These are phyloP conservation scores for Lepilemur ruficaudatus DNA, from an alignment of 2,797 vertebrate species.

Conservation along the genomic window DNA sequence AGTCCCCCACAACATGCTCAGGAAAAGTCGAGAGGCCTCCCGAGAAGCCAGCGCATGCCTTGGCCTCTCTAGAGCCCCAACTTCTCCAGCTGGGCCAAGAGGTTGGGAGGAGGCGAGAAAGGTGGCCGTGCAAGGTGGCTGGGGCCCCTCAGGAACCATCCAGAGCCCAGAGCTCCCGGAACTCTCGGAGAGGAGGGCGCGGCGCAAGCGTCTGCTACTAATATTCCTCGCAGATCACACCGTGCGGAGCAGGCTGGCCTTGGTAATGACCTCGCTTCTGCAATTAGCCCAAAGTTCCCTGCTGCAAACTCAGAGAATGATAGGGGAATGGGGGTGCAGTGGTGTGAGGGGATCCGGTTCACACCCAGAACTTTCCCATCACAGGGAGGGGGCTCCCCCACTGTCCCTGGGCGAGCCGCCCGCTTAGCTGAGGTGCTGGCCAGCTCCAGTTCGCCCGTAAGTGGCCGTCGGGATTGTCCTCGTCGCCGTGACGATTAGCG, in stretches of 20 bases:
- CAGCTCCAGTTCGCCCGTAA: not conserved
- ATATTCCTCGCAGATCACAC: fast-evolving
- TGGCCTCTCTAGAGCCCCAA: not conserved
- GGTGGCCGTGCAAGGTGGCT: fast-evolving
- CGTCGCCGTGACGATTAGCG: fast-evolving
- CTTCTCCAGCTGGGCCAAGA: not conserved
- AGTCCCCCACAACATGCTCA: fast-evolving
- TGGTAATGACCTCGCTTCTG: not conserved
- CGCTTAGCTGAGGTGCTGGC: fast-evolving
- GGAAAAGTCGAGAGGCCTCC: fast-evolving
- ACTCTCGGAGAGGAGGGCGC: fast-evolving
- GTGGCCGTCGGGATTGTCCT: too few species aligned
- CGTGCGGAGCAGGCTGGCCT: fast-evolving
- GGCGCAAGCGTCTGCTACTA: fast-evolving
- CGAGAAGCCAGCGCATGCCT: fast-evolving
- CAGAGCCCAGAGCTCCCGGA: not conserved
- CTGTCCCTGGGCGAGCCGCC: fast-evolving
- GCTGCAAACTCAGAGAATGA: fast-evolving
- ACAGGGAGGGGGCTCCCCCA: fast-evolving
- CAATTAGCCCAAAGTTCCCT: not conserved
- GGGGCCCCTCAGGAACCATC: fast-evolving
- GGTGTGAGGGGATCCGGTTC: fast-evolving
- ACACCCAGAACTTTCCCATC: fast-evolving
- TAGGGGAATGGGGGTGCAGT: not conserved
- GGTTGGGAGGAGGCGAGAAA: fast-evolving